These are phyloP conservation scores for Paramormyrops hopkinsi DNA, from an alignment of 2,797 vertebrate genomes.

Conservation along the genomic window DNA sequence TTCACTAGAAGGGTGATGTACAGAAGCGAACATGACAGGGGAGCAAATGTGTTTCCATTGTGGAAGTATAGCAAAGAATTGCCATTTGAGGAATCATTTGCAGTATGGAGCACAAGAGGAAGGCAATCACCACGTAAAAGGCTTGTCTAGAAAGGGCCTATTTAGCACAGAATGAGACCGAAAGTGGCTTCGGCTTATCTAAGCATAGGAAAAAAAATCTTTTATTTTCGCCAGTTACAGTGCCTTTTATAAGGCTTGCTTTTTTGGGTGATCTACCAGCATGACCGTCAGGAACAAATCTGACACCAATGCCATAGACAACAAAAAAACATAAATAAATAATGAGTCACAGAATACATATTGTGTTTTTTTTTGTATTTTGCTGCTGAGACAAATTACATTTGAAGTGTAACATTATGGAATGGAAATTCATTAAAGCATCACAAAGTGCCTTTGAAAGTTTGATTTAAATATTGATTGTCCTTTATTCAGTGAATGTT, in stretches of 20 bases:
- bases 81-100: slow-evolving; percentile 55
- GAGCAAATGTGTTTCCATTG: slow-evolving; percentile 47
- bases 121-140: slow-evolving; percentile 62
- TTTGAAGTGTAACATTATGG: not conserved
- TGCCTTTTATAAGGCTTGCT: not conserved
- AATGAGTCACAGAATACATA: not conserved
- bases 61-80: slow-evolving; percentile 54
- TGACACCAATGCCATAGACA: not conserved
- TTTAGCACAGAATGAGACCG: slow-evolving; percentile 59
- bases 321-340: not conserved
- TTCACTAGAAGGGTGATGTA: not conserved
- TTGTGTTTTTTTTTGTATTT: not conserved
- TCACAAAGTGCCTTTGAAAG: not conserved
- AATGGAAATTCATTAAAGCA: slow-evolving; percentile 8
- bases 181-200: slow-evolving; percentile 34
- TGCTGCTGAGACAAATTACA: not conserved
- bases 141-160: slow-evolving; percentile 54
- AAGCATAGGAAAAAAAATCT: not conserved
- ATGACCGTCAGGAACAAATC: not conserved
- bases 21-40: slow-evolving; percentile 38
- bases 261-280: not conserved
- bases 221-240: slow-evolving; percentile 2
- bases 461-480: not conserved
- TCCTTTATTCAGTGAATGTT: not conserved
- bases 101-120: slow-evolving; percentile 44